Conservation (phyloP, 2,113 vertebrate genomes). For the Sphaerodactylus townsendi region DNA sequence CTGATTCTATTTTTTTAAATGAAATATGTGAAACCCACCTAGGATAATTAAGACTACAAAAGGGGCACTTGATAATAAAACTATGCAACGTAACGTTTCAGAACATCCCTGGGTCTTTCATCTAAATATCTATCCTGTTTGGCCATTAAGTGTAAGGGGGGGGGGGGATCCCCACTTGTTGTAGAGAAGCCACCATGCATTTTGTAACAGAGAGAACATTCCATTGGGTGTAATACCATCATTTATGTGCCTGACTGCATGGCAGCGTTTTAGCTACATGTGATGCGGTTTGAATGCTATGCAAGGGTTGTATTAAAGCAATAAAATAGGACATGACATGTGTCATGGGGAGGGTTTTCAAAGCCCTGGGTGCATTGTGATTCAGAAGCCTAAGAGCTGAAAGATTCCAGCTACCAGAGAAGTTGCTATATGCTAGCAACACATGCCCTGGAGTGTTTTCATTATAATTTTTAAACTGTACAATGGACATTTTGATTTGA, state of each 20-base stretch:
- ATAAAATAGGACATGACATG: slow-evolving; percentile 58
- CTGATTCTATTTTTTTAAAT: slow-evolving; percentile 28
- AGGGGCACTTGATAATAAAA: neutral
- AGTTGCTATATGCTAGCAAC: slow-evolving; percentile 59
- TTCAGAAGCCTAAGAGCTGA: slow-evolving; percentile 64
- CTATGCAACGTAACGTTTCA: neutral
- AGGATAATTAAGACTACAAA: neutral
- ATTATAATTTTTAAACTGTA: slow-evolving; percentile 67
- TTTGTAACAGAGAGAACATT: slow-evolving; percentile 7
- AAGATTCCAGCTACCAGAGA: slow-evolving; percentile 68
- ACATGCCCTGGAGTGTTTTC: slow-evolving; percentile 60
- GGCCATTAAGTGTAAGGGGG: neutral
- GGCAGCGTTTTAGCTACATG: slow-evolving; percentile 12
- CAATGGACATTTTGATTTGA: slow-evolving; percentile 35
- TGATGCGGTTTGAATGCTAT: neutral
- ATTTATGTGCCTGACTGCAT: slow-evolving; percentile 1
- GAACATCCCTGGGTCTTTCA: neutral
- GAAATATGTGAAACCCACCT: slow-evolving; percentile 2
- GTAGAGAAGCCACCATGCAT: neutral
- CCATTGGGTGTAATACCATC: slow-evolving; percentile 16
- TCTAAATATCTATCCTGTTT: neutral
- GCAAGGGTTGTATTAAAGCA: slow-evolving; percentile 36
- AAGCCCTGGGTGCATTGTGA: slow-evolving; percentile 57
- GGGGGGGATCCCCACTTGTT: slow-evolving; percentile 15
- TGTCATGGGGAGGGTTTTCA: slow-evolving; percentile 50